phyloP scores from a whole-genome alignment of 2,797 vertebrate genomes.

The Synanceia verrucosa region DNA sequence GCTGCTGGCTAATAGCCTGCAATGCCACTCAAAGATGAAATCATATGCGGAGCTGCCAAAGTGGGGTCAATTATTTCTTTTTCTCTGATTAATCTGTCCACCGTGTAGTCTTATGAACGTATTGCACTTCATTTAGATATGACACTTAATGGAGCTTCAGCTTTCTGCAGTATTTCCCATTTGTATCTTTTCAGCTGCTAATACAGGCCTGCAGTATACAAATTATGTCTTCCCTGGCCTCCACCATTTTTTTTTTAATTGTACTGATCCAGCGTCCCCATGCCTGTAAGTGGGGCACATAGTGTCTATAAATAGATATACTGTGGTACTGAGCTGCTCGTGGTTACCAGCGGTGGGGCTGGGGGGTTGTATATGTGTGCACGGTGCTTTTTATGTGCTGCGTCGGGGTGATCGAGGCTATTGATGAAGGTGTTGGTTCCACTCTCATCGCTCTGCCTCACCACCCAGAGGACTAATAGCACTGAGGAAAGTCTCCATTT shows the following conservation, averaged over 20 bases:
- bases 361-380: neutral
- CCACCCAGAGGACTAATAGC: conserved; percentile 49
- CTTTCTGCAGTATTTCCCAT: conserved; percentile 8
- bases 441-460: conserved; percentile 10
- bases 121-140: conserved; percentile 35
- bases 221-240: conserved; percentile 17
- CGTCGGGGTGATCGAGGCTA: conserved; percentile 49
- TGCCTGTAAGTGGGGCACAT: conserved; percentile 70
- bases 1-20: conserved; percentile 54
- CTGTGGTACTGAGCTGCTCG: conserved; percentile 43
- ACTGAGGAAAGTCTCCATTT: conserved; percentile 57
- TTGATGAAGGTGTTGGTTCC: conserved; percentile 51
- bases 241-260: conserved; percentile 36
- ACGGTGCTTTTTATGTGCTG: conserved; percentile 36
- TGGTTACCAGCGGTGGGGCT: conserved; percentile 35
- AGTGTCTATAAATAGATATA: conserved; percentile 72
- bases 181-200: neutral
- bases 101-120: conserved; percentile 30
- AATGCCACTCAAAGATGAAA: conserved; percentile 64
- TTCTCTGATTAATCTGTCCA: conserved; percentile 42
- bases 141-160: conserved; percentile 6
- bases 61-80: conserved; percentile 56
- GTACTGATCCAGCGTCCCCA: conserved; percentile 58
- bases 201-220: conserved; percentile 25
- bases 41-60: conserved; percentile 41